Evolutionary conservation across 2,888 invertebrate genomes (phyloP).

Genomic region (Thalpophila matura): DNA sequence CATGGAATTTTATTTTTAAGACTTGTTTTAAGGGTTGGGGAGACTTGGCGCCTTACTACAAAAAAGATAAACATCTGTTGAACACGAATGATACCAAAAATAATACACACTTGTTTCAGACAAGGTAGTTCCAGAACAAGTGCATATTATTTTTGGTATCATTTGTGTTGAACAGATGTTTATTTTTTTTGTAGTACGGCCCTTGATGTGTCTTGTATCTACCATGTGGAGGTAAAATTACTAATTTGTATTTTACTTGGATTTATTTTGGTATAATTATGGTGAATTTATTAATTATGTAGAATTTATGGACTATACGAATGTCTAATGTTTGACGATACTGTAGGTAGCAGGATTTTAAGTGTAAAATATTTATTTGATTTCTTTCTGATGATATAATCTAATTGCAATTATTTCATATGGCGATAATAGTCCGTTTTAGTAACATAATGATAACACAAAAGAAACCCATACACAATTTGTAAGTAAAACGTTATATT

Average conservation of each 20-base stretch:
- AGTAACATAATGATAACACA: conserved; percentile 24
- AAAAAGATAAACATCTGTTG: too few relatives aligned
- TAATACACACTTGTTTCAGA: too few relatives aligned
- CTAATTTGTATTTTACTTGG: conserved; percentile 34
- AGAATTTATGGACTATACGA: neutral
- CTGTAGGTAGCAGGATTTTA: neutral
- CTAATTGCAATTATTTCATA: neutral
- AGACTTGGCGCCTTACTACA: too few relatives aligned
- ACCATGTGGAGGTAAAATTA: conserved; percentile 32
- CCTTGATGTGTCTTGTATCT: too few relatives aligned
- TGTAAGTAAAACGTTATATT: conserved; percentile 58
- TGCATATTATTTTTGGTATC: too few relatives aligned
- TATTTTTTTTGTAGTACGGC: too few relatives aligned
- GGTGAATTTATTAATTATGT: conserved; percentile 6
- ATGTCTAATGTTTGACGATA: conserved; percentile 2
- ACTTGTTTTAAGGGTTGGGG: too few relatives aligned
- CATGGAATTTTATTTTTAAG: too few relatives aligned
- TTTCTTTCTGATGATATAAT: too few relatives aligned
- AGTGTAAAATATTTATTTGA: neutral
- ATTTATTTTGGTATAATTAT: neutral
- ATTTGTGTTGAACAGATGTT: too few relatives aligned
- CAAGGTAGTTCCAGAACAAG: too few relatives aligned
- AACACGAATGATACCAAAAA: too few relatives aligned
- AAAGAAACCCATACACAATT: conserved; percentile 41
- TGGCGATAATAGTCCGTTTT: neutral